Evolutionary conservation across 2,113 vertebrate genomes (phyloP).

Genomic region (Muscicapa adusta): DNA sequence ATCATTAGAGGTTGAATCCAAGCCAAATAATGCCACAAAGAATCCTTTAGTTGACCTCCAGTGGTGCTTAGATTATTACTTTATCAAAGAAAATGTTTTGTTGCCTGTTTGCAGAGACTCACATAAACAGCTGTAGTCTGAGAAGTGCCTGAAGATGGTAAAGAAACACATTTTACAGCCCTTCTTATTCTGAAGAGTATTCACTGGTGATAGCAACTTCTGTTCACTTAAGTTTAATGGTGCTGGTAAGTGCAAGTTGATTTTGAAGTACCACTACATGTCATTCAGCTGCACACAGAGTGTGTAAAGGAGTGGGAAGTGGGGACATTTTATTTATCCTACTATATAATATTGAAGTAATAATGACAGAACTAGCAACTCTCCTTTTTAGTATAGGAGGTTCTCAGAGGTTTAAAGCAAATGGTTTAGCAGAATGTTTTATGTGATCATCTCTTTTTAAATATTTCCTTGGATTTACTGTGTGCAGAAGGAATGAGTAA

Average conservation of each 20-base stretch:
- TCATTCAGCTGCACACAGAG: not conserved
- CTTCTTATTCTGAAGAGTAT: not conserved
- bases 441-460: not conserved
- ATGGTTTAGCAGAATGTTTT: not conserved
- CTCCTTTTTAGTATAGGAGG: not conserved
- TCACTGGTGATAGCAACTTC: not conserved
- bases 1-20: not conserved
- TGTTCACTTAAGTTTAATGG: not conserved
- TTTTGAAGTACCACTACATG: not conserved
- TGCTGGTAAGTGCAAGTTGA: not conserved
- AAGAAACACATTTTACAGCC: not conserved
- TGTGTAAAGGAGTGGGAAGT: not conserved
- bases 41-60: not conserved
- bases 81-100: not conserved
- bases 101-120: not conserved
- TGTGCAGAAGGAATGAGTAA: not conserved
- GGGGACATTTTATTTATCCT: not conserved
- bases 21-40: not conserved
- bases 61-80: not conserved
- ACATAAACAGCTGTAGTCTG: not conserved
- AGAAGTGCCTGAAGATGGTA: not conserved
- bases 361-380: not conserved
- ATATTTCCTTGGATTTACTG: not conserved
- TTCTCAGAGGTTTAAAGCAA: not conserved
- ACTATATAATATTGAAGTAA: not conserved